Conservation (phyloP, 2,888 invertebrate species). For the Iphiclides podalirius region DNA sequence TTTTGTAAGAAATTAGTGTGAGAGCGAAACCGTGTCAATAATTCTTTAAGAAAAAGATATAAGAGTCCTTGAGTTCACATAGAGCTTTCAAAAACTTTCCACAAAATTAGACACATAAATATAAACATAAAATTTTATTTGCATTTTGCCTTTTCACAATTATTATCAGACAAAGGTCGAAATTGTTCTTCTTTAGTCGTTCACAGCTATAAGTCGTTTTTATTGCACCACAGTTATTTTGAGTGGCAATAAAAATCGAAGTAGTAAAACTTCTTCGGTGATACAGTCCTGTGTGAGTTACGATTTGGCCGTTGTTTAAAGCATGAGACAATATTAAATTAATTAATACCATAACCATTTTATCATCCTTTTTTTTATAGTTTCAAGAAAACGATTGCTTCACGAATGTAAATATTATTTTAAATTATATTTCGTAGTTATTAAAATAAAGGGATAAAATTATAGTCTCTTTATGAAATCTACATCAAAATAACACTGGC, state of each 20-base stretch:
- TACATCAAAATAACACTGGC: too few relatives aligned
- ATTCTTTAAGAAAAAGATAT: too few relatives aligned
- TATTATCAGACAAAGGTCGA: not conserved
- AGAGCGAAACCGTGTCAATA: not conserved
- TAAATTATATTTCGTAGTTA: too few relatives aligned
- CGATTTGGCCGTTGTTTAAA: not conserved
- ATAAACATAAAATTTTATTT: not conserved
- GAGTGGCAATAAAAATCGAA: conserved; percentile 17
- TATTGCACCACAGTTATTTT: conserved; percentile 19
- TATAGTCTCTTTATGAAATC: too few relatives aligned
- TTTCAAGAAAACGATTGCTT: too few relatives aligned
- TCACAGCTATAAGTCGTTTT: conserved; percentile 14
- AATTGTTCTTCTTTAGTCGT: conserved; percentile 5
- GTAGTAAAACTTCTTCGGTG: conserved; percentile 16
- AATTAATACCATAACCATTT: conserved; percentile 4
- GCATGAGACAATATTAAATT: conserved; percentile 7
- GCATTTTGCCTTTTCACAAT: not conserved
- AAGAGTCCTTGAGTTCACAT: too few relatives aligned
- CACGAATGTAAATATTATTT: too few relatives aligned
- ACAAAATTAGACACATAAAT: too few relatives aligned
- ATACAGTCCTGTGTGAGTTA: not conserved
- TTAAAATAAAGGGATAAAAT: too few relatives aligned
- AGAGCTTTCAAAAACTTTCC: too few relatives aligned
- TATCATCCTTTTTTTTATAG: too few relatives aligned
- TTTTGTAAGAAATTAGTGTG: too few relatives aligned